phyloP scores from a whole-genome alignment of 2,113 vertebrate genomes.

The zebrafish (Danio rerio) region DNA sequence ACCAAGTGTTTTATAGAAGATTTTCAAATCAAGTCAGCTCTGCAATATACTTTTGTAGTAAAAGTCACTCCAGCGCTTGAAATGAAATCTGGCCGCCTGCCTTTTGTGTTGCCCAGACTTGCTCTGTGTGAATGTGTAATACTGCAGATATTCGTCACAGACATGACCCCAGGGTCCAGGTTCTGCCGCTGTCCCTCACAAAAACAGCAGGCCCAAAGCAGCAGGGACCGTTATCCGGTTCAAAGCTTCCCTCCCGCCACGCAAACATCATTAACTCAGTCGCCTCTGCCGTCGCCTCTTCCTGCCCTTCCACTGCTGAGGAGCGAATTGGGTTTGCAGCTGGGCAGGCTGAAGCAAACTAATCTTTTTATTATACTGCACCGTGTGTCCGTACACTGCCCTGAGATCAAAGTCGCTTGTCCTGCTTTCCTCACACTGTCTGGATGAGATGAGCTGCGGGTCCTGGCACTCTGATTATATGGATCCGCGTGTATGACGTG shows the following conservation, averaged over 20 bases:
- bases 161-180: not conserved
- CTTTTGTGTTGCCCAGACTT: constrained; percentile 22
- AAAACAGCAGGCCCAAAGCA: constrained; percentile 39
- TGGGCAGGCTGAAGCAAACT: constrained; percentile 35
- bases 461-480: constrained; percentile 21
- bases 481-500: constrained; percentile 24
- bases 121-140: constrained; percentile 34
- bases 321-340: constrained; percentile 56
- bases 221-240: constrained; percentile 16
- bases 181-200: constrained; percentile 15
- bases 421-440: constrained; percentile 18
- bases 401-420: constrained; percentile 40
- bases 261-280: constrained; percentile 38
- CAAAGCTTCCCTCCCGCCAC: constrained; percentile 30
- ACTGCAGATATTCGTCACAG: not conserved
- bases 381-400: constrained; percentile 41
- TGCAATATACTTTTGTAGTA: constrained; percentile 30
- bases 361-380: constrained; percentile 49
- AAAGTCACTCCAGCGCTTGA: constrained; percentile 6
- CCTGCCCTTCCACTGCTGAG: constrained; percentile 47
- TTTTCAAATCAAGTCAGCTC: too few species aligned
- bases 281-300: not conserved
- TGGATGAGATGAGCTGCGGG: constrained; percentile 9
- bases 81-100: constrained; percentile 2
- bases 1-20: too few species aligned